Conservation (phyloP, 2,113 vertebrate genomes). For the Bujurquina vittata region DNA sequence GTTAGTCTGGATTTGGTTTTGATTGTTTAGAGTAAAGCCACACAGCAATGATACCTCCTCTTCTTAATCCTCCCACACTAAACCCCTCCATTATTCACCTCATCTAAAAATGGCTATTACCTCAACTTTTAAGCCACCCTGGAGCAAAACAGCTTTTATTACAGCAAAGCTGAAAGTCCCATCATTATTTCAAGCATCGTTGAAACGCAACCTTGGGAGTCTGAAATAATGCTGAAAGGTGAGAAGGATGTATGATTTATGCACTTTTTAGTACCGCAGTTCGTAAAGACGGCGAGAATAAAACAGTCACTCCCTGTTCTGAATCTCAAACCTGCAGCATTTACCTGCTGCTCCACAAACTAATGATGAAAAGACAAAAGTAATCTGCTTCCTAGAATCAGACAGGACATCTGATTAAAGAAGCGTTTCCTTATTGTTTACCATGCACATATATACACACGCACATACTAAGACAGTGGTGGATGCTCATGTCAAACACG, state of each 20-base stretch:
- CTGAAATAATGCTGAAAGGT: not conserved
- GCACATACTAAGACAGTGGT: not conserved
- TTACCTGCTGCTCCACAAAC: not conserved
- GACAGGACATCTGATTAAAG: not conserved
- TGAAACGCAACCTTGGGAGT: conserved; percentile 1
- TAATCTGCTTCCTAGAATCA: not conserved
- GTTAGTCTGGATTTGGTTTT: conserved; percentile 1
- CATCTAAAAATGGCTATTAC: not conserved
- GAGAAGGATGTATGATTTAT: not conserved
- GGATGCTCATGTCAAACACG: not conserved
- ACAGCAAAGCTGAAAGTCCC: not conserved
- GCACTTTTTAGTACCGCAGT: not conserved
- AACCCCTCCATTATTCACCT: not conserved
- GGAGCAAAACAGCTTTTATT: conserved; percentile 4
- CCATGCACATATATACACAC: not conserved
- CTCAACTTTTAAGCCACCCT: conserved; percentile 4
- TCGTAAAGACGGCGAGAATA: not conserved
- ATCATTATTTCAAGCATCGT: not conserved
- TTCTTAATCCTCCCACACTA: conserved; percentile 6
- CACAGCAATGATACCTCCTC: not conserved
- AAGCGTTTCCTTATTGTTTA: not conserved
- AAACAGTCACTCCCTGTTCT: not conserved
- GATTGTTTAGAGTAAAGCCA: conserved; percentile 1
- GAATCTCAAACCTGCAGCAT: not conserved
- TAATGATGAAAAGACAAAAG: not conserved